Percentiles rank a stretch among this genome's conserved stretches.
Conservation (phyloP, 2,113 vertebrate genomes). For the Tychaedon coryphoeus region DNA sequence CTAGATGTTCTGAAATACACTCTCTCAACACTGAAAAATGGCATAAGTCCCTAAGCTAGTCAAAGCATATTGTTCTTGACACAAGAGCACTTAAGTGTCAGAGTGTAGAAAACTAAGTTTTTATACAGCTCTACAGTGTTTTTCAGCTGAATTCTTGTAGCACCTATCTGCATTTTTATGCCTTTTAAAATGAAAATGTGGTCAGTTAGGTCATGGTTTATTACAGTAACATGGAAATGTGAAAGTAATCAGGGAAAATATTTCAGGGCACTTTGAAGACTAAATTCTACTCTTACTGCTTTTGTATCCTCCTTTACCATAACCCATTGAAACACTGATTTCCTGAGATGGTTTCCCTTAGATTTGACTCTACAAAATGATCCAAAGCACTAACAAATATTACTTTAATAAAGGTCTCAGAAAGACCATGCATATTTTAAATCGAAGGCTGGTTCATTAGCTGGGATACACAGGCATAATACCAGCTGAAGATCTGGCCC, state of each 20-base stretch:
- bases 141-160: constrained; percentile 50
- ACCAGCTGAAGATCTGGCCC: background rate
- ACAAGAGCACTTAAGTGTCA: constrained; percentile 3
- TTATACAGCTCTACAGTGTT: constrained; percentile 15
- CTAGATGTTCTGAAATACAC: constrained; percentile 26
- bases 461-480: background rate
- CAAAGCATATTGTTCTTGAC: constrained; percentile 35
- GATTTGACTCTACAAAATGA: background rate
- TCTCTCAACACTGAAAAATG: constrained; percentile 19
- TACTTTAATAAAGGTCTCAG: background rate
- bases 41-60: background rate
- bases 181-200: constrained; percentile 39
- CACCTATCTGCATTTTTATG: constrained; percentile 21
- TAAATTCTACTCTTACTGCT: background rate
- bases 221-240: background rate
- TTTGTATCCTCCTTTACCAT: background rate
- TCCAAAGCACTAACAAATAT: background rate
- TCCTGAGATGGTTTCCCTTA: background rate
- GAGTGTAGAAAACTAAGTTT: constrained; percentile 5
- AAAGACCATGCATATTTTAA: background rate
- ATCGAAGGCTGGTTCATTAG: background rate
- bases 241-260: constrained; percentile 10
- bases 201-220: constrained; percentile 32
- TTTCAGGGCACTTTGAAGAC: constrained; percentile 14
- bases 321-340: background rate